These are phyloP conservation scores for Centropus bengalensis DNA, from an alignment of 2,113 vertebrate genomes.

Conservation along the genomic window DNA sequence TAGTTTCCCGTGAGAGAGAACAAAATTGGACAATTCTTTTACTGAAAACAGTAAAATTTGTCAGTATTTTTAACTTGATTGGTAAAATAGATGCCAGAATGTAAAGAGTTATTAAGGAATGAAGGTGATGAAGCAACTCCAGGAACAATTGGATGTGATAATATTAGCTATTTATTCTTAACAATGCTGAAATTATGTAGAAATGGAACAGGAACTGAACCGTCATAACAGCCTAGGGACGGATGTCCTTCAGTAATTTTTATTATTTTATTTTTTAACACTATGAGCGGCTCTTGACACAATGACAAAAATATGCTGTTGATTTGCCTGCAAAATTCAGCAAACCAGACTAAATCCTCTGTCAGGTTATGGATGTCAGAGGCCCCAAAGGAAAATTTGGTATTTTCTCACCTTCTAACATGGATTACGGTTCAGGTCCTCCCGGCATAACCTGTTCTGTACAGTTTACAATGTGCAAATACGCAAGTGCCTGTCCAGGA, in stretches of 20 bases:
- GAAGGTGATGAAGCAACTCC: not conserved
- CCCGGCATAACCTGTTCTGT: accelerated
- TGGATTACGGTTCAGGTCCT: not conserved
- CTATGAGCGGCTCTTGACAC: not conserved
- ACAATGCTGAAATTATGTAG: not conserved
- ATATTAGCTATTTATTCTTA: not conserved
- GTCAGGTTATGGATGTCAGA: not conserved
- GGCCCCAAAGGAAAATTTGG: not conserved
- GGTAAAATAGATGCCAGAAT: not conserved
- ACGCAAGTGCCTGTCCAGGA: not conserved
- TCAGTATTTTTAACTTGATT: not conserved
- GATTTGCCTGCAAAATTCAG: not conserved
- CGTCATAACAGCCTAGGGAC: not conserved
- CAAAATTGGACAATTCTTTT: not conserved
- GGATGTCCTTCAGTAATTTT: not conserved
- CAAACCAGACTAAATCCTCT: not conserved
- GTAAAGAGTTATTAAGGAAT: not conserved
- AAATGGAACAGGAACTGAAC: not conserved
- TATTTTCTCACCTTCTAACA: constrained; percentile 11
- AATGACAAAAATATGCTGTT: not conserved
- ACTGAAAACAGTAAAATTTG: not conserved
- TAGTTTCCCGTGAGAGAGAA: not conserved
- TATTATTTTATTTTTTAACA: not conserved
- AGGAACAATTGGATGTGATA: not conserved
- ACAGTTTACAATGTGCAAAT: constrained; percentile 4